Conservation (phyloP, 1,140 invertebrate genomes). For the Thereuonema tuberculata region DNA sequence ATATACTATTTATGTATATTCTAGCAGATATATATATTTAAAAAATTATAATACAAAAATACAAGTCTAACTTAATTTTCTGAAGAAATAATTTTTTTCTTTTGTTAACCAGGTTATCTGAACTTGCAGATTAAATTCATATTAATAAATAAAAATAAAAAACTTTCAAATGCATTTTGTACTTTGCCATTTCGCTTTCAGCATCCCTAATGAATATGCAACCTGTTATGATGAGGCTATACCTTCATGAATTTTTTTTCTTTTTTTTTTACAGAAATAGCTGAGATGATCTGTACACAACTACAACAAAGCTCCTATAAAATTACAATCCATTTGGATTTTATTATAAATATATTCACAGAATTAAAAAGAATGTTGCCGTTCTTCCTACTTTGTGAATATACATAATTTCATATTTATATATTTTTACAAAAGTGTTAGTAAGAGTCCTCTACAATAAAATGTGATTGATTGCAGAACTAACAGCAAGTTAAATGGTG, state of each 20-base stretch:
- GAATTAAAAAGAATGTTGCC: no score
- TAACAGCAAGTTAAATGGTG: no score
- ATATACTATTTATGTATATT: no score
- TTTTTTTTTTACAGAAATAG: constrained; percentile 6
- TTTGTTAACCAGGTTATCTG: no score
- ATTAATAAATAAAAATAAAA: neutral
- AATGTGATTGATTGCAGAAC: no score
- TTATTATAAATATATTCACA: no score
- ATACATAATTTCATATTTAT: no score
- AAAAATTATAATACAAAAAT: constrained; percentile 1
- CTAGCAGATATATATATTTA: neutral
- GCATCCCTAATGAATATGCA: neutral
- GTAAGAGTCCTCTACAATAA: no score
- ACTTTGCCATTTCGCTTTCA: neutral
- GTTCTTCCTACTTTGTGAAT: no score
- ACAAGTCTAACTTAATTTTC: constrained; percentile 1
- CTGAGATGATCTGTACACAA: neutral
- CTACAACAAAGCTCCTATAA: constrained; percentile 2
- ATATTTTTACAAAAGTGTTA: no score
- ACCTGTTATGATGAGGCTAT: no score
- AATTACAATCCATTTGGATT: constrained; percentile 4
- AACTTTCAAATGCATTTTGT: neutral
- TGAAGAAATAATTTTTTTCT: neutral
- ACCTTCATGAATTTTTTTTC: neutral
- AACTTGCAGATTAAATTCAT: neutral